Evolutionary conservation across 2,113 vertebrate genomes (phyloP).

Genomic region (Gasterosteus nipponicus): DNA sequence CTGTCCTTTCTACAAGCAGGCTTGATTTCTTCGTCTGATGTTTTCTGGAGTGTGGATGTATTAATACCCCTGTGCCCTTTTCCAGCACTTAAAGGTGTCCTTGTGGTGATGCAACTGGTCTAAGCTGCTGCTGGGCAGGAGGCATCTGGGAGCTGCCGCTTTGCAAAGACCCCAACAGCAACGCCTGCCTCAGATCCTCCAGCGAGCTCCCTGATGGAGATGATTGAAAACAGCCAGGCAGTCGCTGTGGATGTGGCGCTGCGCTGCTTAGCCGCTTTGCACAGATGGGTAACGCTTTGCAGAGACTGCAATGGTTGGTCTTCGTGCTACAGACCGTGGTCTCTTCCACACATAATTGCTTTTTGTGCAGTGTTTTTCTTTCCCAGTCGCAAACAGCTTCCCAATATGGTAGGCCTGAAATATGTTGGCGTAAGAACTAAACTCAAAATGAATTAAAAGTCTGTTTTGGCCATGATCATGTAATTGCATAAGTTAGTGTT

Average conservation of each 20-base stretch:
- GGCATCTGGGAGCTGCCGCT: constrained; percentile 24
- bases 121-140: constrained; percentile 30
- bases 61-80: constrained; percentile 49
- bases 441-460: neutral
- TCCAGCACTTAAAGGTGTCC: constrained; percentile 59
- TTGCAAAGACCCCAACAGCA: constrained; percentile 8
- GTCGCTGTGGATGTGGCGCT: constrained; percentile 11
- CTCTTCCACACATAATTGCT: constrained; percentile 2
- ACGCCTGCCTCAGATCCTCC: constrained; percentile 30
- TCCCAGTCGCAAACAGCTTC: neutral
- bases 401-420: neutral
- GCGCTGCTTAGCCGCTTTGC: neutral
- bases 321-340: constrained; percentile 5
- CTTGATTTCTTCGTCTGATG: neutral
- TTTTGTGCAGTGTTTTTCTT: constrained; percentile 2
- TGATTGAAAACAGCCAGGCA: constrained; percentile 17
- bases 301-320: neutral
- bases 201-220: constrained; percentile 13
- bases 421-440: neutral
- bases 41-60: constrained; percentile 8
- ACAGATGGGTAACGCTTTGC: neutral
- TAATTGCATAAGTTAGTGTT: neutral
- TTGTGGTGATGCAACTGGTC: constrained; percentile 28
- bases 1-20: constrained; percentile 4
- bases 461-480: neutral